Evolutionary conservation across 1,140 invertebrate species (phyloP).

Genomic region (Drosophila simulans): DNA sequence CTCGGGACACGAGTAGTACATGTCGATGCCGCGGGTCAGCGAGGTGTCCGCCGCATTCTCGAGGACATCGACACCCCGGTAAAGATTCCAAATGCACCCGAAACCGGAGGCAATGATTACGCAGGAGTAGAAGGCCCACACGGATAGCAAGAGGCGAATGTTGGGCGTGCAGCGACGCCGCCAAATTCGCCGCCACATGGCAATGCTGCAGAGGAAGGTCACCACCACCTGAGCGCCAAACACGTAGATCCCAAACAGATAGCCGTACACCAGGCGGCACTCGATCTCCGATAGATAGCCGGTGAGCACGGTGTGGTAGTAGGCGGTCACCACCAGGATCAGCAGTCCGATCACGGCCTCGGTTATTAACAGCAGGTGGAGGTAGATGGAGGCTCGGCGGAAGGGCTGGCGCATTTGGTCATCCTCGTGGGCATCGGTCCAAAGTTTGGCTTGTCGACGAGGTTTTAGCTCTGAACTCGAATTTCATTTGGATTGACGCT

Average conservation of each 20-base stretch:
- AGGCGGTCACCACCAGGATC: conserved; percentile 58
- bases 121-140: conserved; percentile 75
- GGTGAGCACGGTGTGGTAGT: conserved; percentile 62
- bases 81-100: conserved; percentile 57
- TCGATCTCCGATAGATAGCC: conserved; percentile 59
- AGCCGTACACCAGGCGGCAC: conserved; percentile 46
- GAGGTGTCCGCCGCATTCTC: conserved; percentile 56
- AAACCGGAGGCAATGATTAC: conserved; percentile 67
- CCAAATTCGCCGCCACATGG: conserved; percentile 73
- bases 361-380: conserved; percentile 60
- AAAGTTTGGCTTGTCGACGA: conserved; percentile 8
- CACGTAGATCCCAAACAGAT: conserved; percentile 61
- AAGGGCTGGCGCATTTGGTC: conserved; percentile 80
- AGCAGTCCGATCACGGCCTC: conserved; percentile 62
- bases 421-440: conserved; percentile 50
- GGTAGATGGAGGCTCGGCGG: conserved; percentile 57
- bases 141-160: conserved; percentile 53
- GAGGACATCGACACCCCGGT: conserved; percentile 45
- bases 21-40: conserved; percentile 67
- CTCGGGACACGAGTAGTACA: conserved; percentile 75
- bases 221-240: conserved; percentile 63
- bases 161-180: conserved; percentile 66
- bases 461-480: conserved; percentile 14
- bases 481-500: conserved; percentile 29
- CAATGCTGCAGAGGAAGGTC: conserved; percentile 60